Evolutionary conservation across 64 coral and sea anemone genomes (phyloP).

Genomic region (Pocillopora damicornis): DNA sequence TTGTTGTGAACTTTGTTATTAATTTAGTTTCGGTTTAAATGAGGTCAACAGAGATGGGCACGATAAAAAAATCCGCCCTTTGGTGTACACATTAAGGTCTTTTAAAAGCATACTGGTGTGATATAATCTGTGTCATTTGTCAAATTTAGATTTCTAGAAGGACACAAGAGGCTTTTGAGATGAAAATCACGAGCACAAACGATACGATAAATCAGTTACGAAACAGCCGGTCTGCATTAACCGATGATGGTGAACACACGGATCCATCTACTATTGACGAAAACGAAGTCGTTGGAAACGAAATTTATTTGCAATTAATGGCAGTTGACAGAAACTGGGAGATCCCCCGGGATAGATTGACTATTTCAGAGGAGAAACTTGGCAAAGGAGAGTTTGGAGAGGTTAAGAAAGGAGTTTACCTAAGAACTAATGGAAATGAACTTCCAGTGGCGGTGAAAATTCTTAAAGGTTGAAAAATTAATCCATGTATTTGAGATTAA

Average conservation of each 20-base stretch:
- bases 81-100: no score
- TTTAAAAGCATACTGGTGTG: no score
- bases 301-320: constrained; percentile 49
- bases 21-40: not conserved
- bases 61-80: no score
- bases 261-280: not conserved
- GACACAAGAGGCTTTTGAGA: constrained; percentile 3
- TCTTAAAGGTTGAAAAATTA: constrained; percentile 56
- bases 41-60: no score
- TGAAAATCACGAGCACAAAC: not conserved
- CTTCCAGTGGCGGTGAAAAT: constrained; percentile 74
- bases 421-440: constrained; percentile 51
- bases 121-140: not conserved
- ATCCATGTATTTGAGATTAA: no score
- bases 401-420: constrained; percentile 63
- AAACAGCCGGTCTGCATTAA: not conserved
- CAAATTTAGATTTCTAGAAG: not conserved
- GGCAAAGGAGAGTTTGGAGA: constrained; percentile 70
- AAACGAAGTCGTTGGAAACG: constrained; percentile 20
- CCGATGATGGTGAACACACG: not conserved
- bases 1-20: no score
- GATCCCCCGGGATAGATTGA: constrained; percentile 48
- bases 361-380: constrained; percentile 37
- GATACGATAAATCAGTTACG: constrained; percentile 1
- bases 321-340: constrained; percentile 74